Evolutionary conservation across 2,888 invertebrate species (phyloP).

Genomic region (Conus canariensis): DNA sequence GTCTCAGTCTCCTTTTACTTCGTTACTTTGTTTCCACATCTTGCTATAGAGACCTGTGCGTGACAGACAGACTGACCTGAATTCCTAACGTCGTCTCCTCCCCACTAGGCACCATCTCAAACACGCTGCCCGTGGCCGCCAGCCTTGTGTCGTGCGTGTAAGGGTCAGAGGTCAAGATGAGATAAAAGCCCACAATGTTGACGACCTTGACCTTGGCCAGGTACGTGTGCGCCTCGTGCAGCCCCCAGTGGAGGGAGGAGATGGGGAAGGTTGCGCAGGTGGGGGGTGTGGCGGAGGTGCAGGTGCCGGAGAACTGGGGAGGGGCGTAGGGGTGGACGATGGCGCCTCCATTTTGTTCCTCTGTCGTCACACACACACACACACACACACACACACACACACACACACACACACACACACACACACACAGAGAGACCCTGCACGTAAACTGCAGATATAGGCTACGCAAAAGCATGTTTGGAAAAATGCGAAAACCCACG

Average conservation of each 20-base stretch:
- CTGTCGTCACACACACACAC: neutral
- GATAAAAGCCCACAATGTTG: slow-evolving; percentile 46
- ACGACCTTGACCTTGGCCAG: slow-evolving; percentile 46
- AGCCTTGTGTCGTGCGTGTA: slow-evolving; percentile 42
- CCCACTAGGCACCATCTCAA: slow-evolving; percentile 41
- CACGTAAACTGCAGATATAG: too few species aligned
- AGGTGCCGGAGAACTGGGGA: slow-evolving; percentile 10
- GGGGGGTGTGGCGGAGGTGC: slow-evolving; percentile 37
- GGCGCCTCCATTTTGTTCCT: slow-evolving; percentile 6
- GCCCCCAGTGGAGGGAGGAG: slow-evolving; percentile 41
- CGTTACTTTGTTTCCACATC: too few species aligned
- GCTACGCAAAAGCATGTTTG: too few species aligned
- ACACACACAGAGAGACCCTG: too few species aligned
- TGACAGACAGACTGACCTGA: slow-evolving; percentile 30
- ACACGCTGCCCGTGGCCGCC: slow-evolving; percentile 48
- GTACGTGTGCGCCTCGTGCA: slow-evolving; percentile 49
- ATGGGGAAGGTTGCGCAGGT: slow-evolving; percentile 46
- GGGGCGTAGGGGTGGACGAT: neutral
- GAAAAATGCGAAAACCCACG: too few species aligned
- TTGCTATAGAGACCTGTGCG: too few species aligned
- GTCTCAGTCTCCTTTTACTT: too few species aligned
- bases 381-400: too few species aligned
- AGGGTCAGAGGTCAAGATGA: slow-evolving; percentile 41
- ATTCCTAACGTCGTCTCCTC: slow-evolving; percentile 33
- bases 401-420: too few species aligned